Evolutionary conservation across 2,888 invertebrate species (phyloP), one percentile per base, ranked within the genome.

Genomic region (Hypsopygia costalis): DNA sequence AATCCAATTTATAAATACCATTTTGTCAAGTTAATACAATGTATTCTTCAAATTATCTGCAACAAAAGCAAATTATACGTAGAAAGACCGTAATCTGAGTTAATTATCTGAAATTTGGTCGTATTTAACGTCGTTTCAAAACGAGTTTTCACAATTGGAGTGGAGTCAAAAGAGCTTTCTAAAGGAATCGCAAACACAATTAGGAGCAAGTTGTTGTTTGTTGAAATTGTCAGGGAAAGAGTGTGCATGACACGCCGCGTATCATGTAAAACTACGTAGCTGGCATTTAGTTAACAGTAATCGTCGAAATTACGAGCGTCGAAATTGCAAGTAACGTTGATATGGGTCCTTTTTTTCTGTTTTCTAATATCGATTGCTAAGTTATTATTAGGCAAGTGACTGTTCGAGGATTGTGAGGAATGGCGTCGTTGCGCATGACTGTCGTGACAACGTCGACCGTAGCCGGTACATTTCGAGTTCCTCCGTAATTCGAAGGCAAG

Each of bases 181-280:
- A 76, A 82, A 77, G 79, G 75, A 81, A 82, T 79, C 70, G 72
- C 78, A 81, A 85, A 87, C 78, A 81, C 75, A 85, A 83, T 86
- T 82, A 82, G 64, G 67, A 64, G 63, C 63, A 78, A 81, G 73
- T 77, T 75, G 70, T 79, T 81, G 75, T 81, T 77, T 78, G 73
- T 70, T 62, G 58, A 74, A 75, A 80, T 77, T 73, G 75, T 77
- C 65, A 58, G 63, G 46, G 63, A 73, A 80, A 79, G 81, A 75
- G 76, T 81, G 81, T 63, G 62, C 47, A 64, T 72, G 76, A 77
- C 70, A 59, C 42, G 52, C 11, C 53, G 59, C 41, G 40, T 31
- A 7, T 9, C 7, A 6, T 29, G 55, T 37, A 65, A 36, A 47
- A 11, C 31, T 10, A 42, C 47, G 58, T 44, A 54, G 52, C 54